Base-by-base conservation (phyloP, 2,113 vertebrate species). In the Labrus mixtus region DNA sequence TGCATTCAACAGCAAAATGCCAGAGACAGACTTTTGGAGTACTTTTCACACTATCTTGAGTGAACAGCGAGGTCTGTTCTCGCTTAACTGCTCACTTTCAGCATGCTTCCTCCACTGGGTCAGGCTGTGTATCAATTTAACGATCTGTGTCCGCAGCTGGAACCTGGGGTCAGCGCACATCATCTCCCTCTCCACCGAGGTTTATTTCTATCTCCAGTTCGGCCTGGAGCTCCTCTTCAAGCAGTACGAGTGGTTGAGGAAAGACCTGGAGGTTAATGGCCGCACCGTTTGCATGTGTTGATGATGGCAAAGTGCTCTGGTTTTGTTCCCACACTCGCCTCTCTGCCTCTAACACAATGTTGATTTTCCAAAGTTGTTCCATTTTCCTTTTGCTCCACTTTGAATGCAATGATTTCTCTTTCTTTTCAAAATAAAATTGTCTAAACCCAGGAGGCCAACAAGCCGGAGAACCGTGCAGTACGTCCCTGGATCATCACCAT, bases 401-500 rank as follows among this genome's bases (percentile, higher is more conserved):
- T 45, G 53, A 25, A 71, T 63, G 1, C 15, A 61, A 23, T 5
- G 1, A 54, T 23, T 62, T 51, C 48, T 51, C 19, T 10, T 3
- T 20, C 8, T n/a, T 7, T n/a, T 51, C 19, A 19, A 9, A 51
- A 51, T 20, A 10, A 6, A 51, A n/a, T 53, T 67, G 46, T 65
- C 25, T 67, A 56, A 1, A 16, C 45, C 2, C 75, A 96, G 95
- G 93, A 95, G 69, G 95, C 95, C 22, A 94, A 86, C 86, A 90
- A 64, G 82, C 80, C 87, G 1, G 93, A 95, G 79, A 91, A 93
- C 89, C 83, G 95, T 58, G 56, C 87, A 3, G 75, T 45, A 7
- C 92, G 86, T 22, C 96, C 96, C 0, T 97, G 96, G 96, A 95
- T 97, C 89, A 95, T 97, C 80, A 97, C 96, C 33, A 97, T 97